Conservation (phyloP, 2,888 invertebrate species). For the Allophyes oxyacanthae region DNA sequence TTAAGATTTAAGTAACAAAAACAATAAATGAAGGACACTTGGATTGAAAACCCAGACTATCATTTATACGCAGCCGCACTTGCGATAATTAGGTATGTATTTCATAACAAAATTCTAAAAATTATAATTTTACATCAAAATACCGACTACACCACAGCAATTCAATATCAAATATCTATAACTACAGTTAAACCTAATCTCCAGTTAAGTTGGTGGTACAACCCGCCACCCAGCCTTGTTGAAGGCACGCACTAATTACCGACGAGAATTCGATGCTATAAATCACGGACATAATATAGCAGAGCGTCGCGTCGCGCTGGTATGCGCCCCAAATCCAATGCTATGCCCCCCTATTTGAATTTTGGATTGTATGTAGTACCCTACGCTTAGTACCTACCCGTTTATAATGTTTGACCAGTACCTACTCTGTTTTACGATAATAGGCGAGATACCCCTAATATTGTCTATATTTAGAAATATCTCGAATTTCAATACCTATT, state of each 20-base stretch:
- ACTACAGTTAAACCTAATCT: slow-evolving; percentile 17
- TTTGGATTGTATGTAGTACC: slow-evolving; percentile 52
- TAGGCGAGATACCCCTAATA: too few species aligned
- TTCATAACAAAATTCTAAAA: too few species aligned
- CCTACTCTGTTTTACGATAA: background rate
- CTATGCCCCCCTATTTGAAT: slow-evolving; percentile 74
- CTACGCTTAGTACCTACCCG: slow-evolving; percentile 10
- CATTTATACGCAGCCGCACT: too few species aligned
- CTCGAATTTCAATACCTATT: too few species aligned
- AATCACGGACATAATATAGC: slow-evolving; percentile 88
- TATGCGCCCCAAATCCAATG: slow-evolving; percentile 83
- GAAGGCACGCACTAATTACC: slow-evolving; percentile 88
- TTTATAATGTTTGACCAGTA: slow-evolving; percentile 21
- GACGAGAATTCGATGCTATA: slow-evolving; percentile 88
- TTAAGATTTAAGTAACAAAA: too few species aligned
- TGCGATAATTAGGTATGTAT: too few species aligned
- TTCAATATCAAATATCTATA: too few species aligned
- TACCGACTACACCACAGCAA: too few species aligned
- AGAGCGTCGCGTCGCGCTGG: slow-evolving; percentile 80
- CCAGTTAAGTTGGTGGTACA: slow-evolving; percentile 42
- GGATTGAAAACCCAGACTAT: too few species aligned
- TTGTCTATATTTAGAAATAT: too few species aligned
- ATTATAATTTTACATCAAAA: too few species aligned
- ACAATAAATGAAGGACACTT: too few species aligned
- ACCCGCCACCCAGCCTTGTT: slow-evolving; percentile 60